Evolutionary conservation across 2,113 vertebrate genomes (phyloP).

Genomic region (Herpetotheres cachinnans): DNA sequence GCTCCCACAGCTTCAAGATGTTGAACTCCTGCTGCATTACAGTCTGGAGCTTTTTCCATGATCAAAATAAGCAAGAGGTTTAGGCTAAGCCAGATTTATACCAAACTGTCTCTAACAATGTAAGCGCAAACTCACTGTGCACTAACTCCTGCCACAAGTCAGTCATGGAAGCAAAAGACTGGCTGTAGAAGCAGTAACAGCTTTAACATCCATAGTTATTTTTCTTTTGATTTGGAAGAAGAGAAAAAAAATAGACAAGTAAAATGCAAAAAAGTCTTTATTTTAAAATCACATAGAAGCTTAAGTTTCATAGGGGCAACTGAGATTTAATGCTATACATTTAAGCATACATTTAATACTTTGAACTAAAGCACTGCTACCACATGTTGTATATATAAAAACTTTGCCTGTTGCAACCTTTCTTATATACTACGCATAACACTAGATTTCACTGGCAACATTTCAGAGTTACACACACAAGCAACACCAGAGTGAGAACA

Average conservation of each 20-base stretch:
- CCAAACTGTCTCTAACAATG: not conserved
- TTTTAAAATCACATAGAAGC: not conserved
- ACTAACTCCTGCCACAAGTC: not conserved
- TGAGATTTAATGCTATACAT: not conserved
- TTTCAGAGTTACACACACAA: not conserved
- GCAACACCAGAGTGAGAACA: not conserved
- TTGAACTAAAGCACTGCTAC: not conserved
- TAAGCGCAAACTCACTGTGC: not conserved
- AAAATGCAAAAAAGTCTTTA: slow-evolving; percentile 1
- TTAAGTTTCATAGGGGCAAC: not conserved
- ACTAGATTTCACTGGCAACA: not conserved
- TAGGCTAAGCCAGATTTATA: not conserved
- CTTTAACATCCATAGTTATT: not conserved
- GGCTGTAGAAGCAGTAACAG: not conserved
- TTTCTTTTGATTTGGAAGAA: not conserved
- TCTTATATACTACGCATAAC: not conserved
- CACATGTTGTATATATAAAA: not conserved
- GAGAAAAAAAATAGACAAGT: not conserved
- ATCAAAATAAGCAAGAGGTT: not conserved
- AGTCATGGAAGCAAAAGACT: not conserved
- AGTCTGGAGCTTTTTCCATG: not conserved
- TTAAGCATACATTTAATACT: not conserved
- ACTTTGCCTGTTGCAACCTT: not conserved
- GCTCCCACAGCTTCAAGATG: not conserved
- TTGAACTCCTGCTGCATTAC: not conserved